Conservation (phyloP, 2,888 invertebrate genomes). For the Carpatolechia fugitivella region DNA sequence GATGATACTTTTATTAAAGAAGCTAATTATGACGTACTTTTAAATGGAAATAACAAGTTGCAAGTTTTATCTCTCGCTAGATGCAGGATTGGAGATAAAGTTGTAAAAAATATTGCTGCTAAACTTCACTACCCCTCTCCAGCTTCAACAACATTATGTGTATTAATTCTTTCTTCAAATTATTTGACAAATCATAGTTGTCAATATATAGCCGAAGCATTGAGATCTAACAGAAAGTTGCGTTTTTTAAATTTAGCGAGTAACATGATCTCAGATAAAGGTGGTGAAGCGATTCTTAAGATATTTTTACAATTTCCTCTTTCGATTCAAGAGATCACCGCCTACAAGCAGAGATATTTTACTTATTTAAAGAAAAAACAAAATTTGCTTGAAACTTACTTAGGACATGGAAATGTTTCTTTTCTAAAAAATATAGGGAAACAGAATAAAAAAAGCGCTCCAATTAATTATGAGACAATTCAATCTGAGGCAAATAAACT, state of each 20-base stretch:
- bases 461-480: neutral
- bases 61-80: neutral
- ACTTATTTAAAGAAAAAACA: neutral
- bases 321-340: neutral
- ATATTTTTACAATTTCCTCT: neutral
- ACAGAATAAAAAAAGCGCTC: neutral
- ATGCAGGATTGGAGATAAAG: neutral
- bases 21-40: constrained; percentile 34
- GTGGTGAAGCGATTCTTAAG: neutral
- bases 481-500: neutral
- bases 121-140: neutral
- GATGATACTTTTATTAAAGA: constrained; percentile 29
- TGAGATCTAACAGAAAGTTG: neutral
- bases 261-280: neutral
- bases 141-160: constrained; percentile 21
- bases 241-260: neutral
- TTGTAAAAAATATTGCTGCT: neutral
- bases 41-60: neutral
- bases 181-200: constrained; percentile 47
- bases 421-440: neutral
- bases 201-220: neutral
- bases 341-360: neutral
- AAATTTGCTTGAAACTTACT: neutral
- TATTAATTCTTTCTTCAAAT: constrained; percentile 47
- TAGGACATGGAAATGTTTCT: neutral